Evolutionary conservation across 2,888 invertebrate species (phyloP), one percentile per base, ranked within the genome.

Genomic region (Microchrysa polita): DNA sequence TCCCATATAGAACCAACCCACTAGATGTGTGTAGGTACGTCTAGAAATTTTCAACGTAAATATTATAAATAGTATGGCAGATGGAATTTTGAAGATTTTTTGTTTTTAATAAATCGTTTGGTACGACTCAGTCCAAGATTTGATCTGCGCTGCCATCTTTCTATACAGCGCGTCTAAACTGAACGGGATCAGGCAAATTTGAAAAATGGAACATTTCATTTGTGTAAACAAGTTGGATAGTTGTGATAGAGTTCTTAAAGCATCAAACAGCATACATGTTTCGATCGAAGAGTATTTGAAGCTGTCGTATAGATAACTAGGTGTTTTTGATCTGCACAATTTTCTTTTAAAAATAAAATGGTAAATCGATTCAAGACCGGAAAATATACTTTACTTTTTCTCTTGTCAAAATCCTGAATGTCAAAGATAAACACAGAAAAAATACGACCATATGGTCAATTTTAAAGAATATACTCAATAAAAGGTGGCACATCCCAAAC

Each of bases 11-110:
- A 2, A 48, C 12, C 4, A 48, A n/a, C 12, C 12, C 48, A 12
- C 4, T 48, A 48, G 27, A 34, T 27, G n/a, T 22, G 27, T 57
- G 57, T 57, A 14, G 16, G 16, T 22, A 57, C 57, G 57, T 18
- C n/a, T 12, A 18, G 22, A 59, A 18, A 23, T 63, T 63, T 40
- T 1, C 40, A 60, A 42, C 23, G 61, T 63, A 63, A 63, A 63
- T 63, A 63, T 63, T 63, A 63, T 63, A 63, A 63, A 63, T 63
- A 63, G 61, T 55, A 55, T 63, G 61, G 61, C 61, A 63, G 61
- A 63, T 63, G 61, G 16, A 63, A 40, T n/a, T 63, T 40, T 18
- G 55, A 55, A 55, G 55, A 55, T 55, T 20, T 20, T 20, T n/a
- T n/a, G n/a, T n/a, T n/a, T 55, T 55, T n/a, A 16, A 20, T n/a